Evolutionary conservation across 2,113 vertebrate genomes (phyloP), one percentile per base, ranked within the genome.

Genomic region (Turdus rufiventris): DNA sequence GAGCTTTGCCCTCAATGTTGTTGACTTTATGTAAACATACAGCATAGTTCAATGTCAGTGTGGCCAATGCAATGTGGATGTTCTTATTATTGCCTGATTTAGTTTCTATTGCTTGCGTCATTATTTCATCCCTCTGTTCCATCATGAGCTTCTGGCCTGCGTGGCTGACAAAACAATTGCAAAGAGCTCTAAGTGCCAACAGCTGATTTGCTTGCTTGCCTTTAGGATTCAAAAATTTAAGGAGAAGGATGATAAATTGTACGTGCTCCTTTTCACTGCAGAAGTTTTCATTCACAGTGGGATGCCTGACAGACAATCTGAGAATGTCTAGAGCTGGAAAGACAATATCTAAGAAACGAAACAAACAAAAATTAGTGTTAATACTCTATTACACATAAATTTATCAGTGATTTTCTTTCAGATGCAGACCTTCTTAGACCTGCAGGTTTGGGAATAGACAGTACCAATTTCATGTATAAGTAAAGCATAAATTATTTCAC

Each of bases 321-420:
- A 99, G 97, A 92, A 99, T 99, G 95, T 99, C 99, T 98, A 99
- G 97, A 26, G 99, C 98, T 91, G 99, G 99, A 95, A 99, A 99
- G 36, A 99, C 99, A 77, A 99, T 99, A 94, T 99, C 99, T 99
- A 91, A 66, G 87, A 96, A 88, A 96, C 51, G 96, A 96, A 88
- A 79, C 8, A 87, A 95, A 94, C 87, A 77, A 43, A 9, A 51
- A 34, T 94, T 88, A 91, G 58, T 89, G 68, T 96, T 86, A 80
- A 63, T 53, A 91, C 14, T 80, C 7, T 8, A 42, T 72, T 89
- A 53, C 1, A 1, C 54, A 23, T 45, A 85, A 40, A 38, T 33
- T 19, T 75, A 25, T 43, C 82, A 18, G 7, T 60, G 20, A 78
- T 12, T 57, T 91, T 85, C 36, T 72, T 78, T 78, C 34, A 68